phyloP scores from a whole-genome alignment of 2,888 invertebrate genomes.

The Mimas tiliae region DNA sequence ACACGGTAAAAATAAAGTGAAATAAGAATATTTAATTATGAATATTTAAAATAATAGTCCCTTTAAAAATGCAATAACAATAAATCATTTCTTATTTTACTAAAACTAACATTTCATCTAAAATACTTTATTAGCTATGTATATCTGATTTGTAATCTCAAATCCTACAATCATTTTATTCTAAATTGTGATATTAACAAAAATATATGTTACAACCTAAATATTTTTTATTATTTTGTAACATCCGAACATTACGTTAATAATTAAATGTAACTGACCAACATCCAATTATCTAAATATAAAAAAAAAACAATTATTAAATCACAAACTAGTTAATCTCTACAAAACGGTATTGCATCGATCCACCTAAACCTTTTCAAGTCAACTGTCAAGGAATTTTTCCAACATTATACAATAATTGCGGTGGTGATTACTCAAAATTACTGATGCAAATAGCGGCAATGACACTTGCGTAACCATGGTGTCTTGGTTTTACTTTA shows the following conservation, averaged over 20 bases:
- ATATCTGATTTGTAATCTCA: too few relatives aligned
- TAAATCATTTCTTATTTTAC: neutral
- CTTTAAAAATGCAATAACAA: neutral
- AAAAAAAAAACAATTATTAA: too few relatives aligned
- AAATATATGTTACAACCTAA: too few relatives aligned
- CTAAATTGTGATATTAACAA: too few relatives aligned
- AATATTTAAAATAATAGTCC: neutral
- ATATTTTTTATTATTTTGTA: too few relatives aligned
- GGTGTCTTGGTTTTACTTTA: slow-evolving; percentile 37
- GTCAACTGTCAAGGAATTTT: slow-evolving; percentile 47
- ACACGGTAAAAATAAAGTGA: neutral
- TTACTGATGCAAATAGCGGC: slow-evolving; percentile 71
- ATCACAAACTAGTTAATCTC: neutral
- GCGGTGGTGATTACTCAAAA: slow-evolving; percentile 54
- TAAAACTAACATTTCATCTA: neutral
- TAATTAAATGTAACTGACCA: too few relatives aligned
- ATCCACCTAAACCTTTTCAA: slow-evolving; percentile 26
- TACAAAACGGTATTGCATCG: slow-evolving; percentile 1
- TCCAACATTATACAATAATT: slow-evolving; percentile 69
- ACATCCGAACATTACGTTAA: too few relatives aligned
- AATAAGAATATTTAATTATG: neutral
- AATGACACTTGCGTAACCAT: slow-evolving; percentile 70
- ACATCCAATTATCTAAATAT: too few relatives aligned
- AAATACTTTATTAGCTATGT: neutral
- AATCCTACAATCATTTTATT: too few relatives aligned